phyloP scores from a whole-genome alignment of 2,113 vertebrate genomes.

The Delphinus delphis region DNA sequence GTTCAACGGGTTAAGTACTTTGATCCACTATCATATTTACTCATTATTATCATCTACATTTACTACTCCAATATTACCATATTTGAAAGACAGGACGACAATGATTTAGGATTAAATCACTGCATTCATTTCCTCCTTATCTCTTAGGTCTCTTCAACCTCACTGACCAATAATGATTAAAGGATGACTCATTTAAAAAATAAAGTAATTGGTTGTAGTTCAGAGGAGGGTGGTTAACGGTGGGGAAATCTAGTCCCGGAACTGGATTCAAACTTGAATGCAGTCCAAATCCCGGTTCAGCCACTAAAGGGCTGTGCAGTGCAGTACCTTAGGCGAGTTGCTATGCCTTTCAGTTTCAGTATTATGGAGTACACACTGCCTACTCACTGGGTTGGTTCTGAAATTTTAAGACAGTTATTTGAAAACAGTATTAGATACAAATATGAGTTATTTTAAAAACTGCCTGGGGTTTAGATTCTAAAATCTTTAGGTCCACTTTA shows the following conservation, averaged over 20 bases:
- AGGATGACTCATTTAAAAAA: neutral
- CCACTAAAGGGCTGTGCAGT: neutral
- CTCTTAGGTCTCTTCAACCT: constrained; percentile 20
- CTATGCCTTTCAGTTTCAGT: neutral
- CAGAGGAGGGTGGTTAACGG: neutral
- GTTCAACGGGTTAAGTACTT: neutral
- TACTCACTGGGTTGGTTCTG: neutral
- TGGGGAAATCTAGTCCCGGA: neutral
- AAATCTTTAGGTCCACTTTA: neutral
- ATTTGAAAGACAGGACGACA: constrained; percentile 3
- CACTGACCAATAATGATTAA: neutral
- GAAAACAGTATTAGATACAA: neutral
- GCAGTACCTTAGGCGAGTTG: neutral
- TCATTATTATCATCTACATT: neutral
- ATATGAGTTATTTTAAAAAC: neutral
- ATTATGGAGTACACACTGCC: fast-evolving
- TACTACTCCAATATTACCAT: neutral
- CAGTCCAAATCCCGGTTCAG: neutral
- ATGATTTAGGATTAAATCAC: neutral
- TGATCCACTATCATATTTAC: neutral
- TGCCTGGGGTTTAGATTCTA: neutral
- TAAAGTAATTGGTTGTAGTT: neutral
- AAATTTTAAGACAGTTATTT: neutral
- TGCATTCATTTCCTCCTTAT: neutral
- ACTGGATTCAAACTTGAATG: neutral